A percentile compares a stretch with the other conserved stretches of the same genome.
phyloP scores from a whole-genome alignment of 2,888 invertebrate genomes.

The Pristionchus exspectatus region DNA sequence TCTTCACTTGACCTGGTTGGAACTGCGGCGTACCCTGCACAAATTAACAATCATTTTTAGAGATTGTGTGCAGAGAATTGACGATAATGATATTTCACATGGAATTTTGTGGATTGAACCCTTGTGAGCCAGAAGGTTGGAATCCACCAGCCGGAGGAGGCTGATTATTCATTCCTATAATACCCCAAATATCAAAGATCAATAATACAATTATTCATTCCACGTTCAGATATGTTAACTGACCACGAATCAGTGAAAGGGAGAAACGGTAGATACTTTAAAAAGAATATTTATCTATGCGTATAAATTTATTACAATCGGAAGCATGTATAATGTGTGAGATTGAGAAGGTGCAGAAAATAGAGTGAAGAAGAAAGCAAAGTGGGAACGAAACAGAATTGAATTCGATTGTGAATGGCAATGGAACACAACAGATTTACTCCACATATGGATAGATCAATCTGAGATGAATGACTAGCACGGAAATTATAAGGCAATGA shows the following conservation, averaged over 20 bases:
- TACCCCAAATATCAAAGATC: not conserved
- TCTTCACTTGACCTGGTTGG: slow-evolving; percentile 43
- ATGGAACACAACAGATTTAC: slow-evolving; percentile 49
- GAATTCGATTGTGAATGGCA: slow-evolving; percentile 49
- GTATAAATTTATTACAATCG: slow-evolving; percentile 1
- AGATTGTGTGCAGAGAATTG: not conserved
- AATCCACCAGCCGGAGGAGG: slow-evolving; percentile 44
- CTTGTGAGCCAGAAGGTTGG: slow-evolving; percentile 29
- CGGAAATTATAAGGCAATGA: slow-evolving; percentile 42
- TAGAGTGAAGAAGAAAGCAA: slow-evolving; percentile 21
- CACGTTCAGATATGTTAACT: not conserved
- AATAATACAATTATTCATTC: not conserved
- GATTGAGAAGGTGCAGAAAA: slow-evolving; percentile 33
- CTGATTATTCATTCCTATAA: slow-evolving; percentile 45
- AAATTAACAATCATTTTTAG: not conserved
- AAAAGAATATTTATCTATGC: slow-evolving; percentile 8
- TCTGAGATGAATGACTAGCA: slow-evolving; percentile 47
- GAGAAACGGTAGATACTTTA: not conserved
- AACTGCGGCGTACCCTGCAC: slow-evolving; percentile 1
- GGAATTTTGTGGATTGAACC: slow-evolving; percentile 33
- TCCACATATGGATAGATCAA: slow-evolving; percentile 28
- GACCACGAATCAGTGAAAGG: slow-evolving; percentile 24
- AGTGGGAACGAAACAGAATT: slow-evolving; percentile 45
- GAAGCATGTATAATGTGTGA: slow-evolving; percentile 26
- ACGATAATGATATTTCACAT: not conserved